Base-by-base conservation (phyloP, 2,888 invertebrate species). In the Apotomis capreana region DNA sequence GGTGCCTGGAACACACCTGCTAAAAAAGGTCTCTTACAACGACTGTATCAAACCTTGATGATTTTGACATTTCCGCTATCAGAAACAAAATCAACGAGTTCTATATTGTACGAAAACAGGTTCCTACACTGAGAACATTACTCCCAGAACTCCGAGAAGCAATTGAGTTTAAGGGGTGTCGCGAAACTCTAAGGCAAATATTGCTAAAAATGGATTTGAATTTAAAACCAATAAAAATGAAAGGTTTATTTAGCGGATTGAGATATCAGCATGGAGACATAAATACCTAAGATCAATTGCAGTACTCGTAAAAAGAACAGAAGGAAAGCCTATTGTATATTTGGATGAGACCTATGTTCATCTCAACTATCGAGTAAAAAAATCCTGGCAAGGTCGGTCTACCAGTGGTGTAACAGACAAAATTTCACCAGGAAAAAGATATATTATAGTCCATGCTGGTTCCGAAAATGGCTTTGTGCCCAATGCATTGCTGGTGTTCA, bases 371-470 rank as follows among this genome's bases (percentile, higher is more conserved):
- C 74, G 74, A 10, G 51, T n/a, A 13, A 77, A 76, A 68, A 76
- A 76, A 65, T 72, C 60, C 3, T 77, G 73, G 72, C 76, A 73
- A 70, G 73, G 74, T 5, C 70, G 73, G 46, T 75, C 74, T 46
- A 76, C 75, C n/a, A 74, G 73, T 49, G 74, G 72, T 26, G 57
- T 65, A 15, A 49, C 70, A 10, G 61, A 62, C 54, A 49, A 73
- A 63, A 69, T 76, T 60, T 78, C 76, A 3, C 58, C 68, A 54
- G 75, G 76, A 6, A 75, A 76, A 75, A 54, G 75, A 49, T 13
- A 69, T 67, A 76, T 76, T 40, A 74, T 77, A 57, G 77, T 77
- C 6, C 74, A 78, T 74, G 76, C 76, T 52, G 75, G 75, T 59
- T 71, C 69, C 49, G 71, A 77, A 36, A 69, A 74, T 67, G 77